These are phyloP conservation scores for Panagrolaimus sp. DNA, from an alignment of 1,140 invertebrate species.

Conservation along the genomic window DNA sequence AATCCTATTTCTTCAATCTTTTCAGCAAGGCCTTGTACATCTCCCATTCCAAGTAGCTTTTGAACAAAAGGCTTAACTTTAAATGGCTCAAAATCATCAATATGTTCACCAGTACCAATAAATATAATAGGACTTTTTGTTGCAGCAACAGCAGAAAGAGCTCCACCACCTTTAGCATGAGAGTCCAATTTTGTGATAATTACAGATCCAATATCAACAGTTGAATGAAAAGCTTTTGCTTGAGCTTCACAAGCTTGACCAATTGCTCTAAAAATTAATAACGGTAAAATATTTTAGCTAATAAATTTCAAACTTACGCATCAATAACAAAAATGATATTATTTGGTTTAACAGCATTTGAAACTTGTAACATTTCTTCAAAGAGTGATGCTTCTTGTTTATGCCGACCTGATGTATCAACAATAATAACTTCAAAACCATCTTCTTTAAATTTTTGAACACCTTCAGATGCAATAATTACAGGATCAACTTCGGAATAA, in stretches of 20 bases:
- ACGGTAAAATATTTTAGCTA: not conserved
- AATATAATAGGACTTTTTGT: constrained; percentile 98
- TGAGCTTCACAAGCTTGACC: constrained; percentile 95
- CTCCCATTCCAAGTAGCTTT: constrained; percentile 94
- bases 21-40: constrained; percentile 98
- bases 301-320: constrained; percentile 76
- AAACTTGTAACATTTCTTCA: constrained; percentile 99
- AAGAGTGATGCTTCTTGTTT: constrained; percentile 98
- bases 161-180: constrained; percentile 98
- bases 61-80: constrained; percentile 99
- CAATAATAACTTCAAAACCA: constrained; percentile 98
- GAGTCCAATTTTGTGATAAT: constrained; percentile 99
- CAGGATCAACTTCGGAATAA: constrained; percentile 98
- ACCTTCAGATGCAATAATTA: constrained; percentile 96
- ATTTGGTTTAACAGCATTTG: constrained; percentile 86
- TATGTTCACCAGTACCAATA: constrained; percentile 99
- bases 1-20: constrained; percentile 98
- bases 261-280: not conserved
- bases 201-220: constrained; percentile 96
- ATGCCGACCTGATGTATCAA: constrained; percentile 96
- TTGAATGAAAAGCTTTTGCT: constrained; percentile 94
- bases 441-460: constrained; percentile 98
- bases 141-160: constrained; percentile 95
- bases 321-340: constrained; percentile 99
- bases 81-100: constrained; percentile 97